These are phyloP conservation scores for Aleiodes sp. DNA, from an alignment of 1,140 invertebrate species.

Conservation along the genomic window DNA sequence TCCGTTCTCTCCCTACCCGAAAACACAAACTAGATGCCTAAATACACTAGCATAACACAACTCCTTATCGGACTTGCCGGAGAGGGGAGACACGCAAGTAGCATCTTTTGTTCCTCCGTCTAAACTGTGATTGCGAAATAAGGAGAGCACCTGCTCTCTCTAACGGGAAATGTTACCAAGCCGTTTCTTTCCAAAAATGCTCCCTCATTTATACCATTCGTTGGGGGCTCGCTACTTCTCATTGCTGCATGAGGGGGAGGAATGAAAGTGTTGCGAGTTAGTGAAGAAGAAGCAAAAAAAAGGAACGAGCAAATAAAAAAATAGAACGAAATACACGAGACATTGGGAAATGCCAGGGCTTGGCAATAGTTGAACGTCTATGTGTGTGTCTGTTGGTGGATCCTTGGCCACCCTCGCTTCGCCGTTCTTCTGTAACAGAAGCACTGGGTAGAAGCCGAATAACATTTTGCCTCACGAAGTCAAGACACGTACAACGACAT, in stretches of 20 bases:
- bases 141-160: constrained; percentile 30
- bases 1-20: neutral
- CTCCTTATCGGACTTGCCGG: constrained; percentile 24
- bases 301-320: constrained; percentile 17
- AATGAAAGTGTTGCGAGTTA: neutral
- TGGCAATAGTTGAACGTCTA: neutral
- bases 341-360: constrained; percentile 9
- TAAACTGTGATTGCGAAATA: constrained; percentile 32
- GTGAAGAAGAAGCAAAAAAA: constrained; percentile 25
- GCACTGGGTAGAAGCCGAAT: constrained; percentile 35
- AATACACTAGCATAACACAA: constrained; percentile 4
- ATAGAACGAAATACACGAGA: constrained; percentile 19
- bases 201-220: neutral
- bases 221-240: neutral
- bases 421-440: constrained; percentile 11
- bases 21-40: neutral
- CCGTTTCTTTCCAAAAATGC: neutral
- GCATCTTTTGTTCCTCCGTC: constrained; percentile 31
- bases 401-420: constrained; percentile 15
- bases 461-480: constrained; percentile 40
- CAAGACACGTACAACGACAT: constrained; percentile 39
- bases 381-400: constrained; percentile 21
- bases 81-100: neutral
- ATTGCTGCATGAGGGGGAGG: neutral
- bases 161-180: no score